Conservation (phyloP, 2,888 invertebrate species). For the Luffia ferchaultella region DNA sequence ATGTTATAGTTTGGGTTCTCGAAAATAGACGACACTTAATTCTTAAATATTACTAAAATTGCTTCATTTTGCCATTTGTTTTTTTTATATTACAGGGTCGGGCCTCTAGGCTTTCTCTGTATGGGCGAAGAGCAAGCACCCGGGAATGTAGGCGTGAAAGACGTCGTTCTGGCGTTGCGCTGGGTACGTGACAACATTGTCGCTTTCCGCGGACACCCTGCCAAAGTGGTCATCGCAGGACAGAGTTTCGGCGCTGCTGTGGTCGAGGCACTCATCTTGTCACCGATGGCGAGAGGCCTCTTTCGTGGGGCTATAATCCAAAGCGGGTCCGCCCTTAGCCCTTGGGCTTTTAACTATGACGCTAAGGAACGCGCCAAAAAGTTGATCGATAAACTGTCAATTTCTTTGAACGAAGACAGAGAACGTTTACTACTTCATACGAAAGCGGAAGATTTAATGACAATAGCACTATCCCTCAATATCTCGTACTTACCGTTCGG, state of each 20-base stretch:
- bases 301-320: slow-evolving; percentile 47
- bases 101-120: slow-evolving; percentile 44
- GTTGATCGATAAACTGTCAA: slow-evolving; percentile 18
- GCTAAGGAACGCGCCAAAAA: slow-evolving; percentile 30
- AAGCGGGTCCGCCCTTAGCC: slow-evolving; percentile 44
- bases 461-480: slow-evolving; percentile 25
- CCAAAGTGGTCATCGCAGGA: slow-evolving; percentile 39
- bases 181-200: slow-evolving; percentile 53
- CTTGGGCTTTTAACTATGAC: slow-evolving; percentile 49
- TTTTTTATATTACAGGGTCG: slow-evolving; percentile 28
- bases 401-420: slow-evolving; percentile 18
- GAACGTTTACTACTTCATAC: slow-evolving; percentile 22
- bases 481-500: slow-evolving; percentile 43
- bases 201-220: slow-evolving; percentile 47
- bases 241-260: slow-evolving; percentile 50
- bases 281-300: slow-evolving; percentile 31
- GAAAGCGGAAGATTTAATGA: slow-evolving; percentile 25
- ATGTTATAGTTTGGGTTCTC: too few species aligned
- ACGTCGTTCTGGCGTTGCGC: slow-evolving; percentile 38
- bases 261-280: slow-evolving; percentile 36
- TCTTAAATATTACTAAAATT: too few species aligned
- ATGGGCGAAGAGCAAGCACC: slow-evolving; percentile 35
- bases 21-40: too few species aligned
- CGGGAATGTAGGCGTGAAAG: slow-evolving; percentile 48
- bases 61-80: too few species aligned